A percentile compares a stretch with the other conserved stretches of the same genome.
phyloP scores from a whole-genome alignment of 2,797 vertebrate genomes.

The Aselliscus stoliczkanus region DNA sequence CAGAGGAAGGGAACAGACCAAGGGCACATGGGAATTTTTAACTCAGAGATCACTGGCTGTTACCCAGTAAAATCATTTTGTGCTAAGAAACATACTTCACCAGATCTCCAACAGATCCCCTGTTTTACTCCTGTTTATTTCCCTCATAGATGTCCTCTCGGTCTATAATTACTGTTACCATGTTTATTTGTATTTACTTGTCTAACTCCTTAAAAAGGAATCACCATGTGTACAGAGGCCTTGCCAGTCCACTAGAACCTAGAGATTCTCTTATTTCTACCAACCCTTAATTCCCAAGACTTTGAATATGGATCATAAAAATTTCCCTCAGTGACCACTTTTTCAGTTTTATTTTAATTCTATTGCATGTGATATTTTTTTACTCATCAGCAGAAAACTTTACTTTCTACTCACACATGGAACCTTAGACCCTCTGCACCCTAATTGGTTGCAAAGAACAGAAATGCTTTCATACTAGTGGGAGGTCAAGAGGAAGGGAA shows the following conservation, averaged over 20 bases:
- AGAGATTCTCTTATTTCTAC: background rate
- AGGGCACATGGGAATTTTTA: background rate
- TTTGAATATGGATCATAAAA: background rate
- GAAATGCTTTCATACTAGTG: background rate
- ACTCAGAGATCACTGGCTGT: background rate
- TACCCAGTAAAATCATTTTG: background rate
- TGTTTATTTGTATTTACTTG: background rate
- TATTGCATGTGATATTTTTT: background rate
- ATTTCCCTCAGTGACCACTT: background rate
- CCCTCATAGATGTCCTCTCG: background rate
- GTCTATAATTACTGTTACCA: background rate
- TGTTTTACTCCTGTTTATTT: background rate
- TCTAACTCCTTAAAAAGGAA: background rate
- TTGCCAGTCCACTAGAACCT: background rate
- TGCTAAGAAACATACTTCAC: constrained; percentile 1
- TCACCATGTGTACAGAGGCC: background rate
- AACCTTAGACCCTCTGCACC: background rate
- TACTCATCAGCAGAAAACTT: background rate
- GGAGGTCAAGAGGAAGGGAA: constrained; percentile 22
- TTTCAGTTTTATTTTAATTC: constrained; percentile 1
- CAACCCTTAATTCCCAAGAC: background rate
- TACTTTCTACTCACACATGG: background rate
- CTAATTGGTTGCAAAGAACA: background rate
- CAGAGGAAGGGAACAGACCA: background rate
- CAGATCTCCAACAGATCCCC: background rate